A percentile compares a stretch with the other conserved stretches of the same genome.
Conservation (phyloP, 2,113 vertebrate genomes). For the Apteryx owenii region DNA sequence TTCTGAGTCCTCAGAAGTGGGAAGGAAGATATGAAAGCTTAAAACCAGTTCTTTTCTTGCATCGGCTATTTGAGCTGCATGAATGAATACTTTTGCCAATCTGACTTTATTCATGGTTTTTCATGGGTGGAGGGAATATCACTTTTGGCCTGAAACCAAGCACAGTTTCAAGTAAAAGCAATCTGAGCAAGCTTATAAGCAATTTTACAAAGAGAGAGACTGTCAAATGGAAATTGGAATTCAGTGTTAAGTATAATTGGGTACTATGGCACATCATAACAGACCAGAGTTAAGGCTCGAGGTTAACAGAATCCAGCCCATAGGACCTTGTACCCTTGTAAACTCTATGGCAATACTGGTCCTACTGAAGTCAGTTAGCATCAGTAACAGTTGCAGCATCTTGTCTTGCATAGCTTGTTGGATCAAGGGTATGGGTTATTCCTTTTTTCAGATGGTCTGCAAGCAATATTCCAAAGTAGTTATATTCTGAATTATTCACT, state of each 20-base stretch:
- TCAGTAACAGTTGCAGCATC: fast-evolving
- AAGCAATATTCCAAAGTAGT: background rate
- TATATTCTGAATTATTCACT: background rate
- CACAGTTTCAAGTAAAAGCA: background rate
- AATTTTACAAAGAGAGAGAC: background rate
- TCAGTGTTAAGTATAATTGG: background rate
- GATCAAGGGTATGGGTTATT: background rate
- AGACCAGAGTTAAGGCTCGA: background rate
- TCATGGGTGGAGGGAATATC: background rate
- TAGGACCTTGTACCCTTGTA: background rate
- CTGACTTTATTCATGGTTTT: background rate
- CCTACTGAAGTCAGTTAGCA: background rate
- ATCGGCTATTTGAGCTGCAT: background rate
- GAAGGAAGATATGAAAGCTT: background rate
- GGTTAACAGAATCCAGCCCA: background rate
- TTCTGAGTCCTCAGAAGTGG: background rate
- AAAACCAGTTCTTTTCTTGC: background rate
- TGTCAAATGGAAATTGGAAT: background rate
- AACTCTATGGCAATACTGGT: background rate
- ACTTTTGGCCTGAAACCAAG: background rate
- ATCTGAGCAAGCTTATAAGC: background rate
- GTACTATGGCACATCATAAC: background rate
- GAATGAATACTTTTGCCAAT: background rate
- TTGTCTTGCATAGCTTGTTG: background rate
- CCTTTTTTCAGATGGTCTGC: background rate